Evolutionary conservation across 2,113 vertebrate genomes (phyloP).

Genomic region (Serilophus lunatus): DNA sequence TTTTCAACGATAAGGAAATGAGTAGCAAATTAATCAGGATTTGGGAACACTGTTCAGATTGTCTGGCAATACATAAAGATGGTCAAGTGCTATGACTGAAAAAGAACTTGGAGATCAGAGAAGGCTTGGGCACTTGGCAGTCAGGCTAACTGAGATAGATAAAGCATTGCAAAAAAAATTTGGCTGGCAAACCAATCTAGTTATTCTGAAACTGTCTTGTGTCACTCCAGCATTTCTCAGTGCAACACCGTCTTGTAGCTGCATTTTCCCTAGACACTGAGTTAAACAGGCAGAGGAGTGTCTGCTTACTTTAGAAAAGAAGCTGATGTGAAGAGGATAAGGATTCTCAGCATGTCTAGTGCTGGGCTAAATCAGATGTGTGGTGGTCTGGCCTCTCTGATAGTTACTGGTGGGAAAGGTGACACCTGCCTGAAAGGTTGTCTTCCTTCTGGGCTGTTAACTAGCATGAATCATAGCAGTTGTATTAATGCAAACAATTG

Average conservation of each 20-base stretch:
- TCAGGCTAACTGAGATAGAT: background rate
- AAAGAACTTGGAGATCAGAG: background rate
- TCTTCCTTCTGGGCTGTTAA: background rate
- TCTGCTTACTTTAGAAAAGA: background rate
- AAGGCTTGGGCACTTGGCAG: background rate
- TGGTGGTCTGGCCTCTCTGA: background rate
- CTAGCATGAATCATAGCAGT: background rate
- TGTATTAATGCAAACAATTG: background rate
- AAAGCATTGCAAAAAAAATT: background rate
- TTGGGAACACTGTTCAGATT: background rate
- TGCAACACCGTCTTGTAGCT: background rate
- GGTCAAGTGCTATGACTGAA: background rate
- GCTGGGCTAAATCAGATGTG: background rate
- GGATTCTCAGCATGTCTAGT: background rate
- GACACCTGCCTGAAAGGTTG: background rate
- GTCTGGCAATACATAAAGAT: background rate
- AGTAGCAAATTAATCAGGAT: constrained; percentile 10
- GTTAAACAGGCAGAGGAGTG: background rate
- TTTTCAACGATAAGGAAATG: background rate
- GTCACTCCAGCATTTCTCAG: background rate
- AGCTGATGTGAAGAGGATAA: background rate
- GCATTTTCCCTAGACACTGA: background rate
- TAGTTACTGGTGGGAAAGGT: background rate
- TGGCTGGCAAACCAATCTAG: background rate
- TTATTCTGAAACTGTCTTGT: background rate